These are phyloP conservation scores for Eutrigla gurnardus DNA, from an alignment of 2,797 vertebrate species.

Conservation along the genomic window DNA sequence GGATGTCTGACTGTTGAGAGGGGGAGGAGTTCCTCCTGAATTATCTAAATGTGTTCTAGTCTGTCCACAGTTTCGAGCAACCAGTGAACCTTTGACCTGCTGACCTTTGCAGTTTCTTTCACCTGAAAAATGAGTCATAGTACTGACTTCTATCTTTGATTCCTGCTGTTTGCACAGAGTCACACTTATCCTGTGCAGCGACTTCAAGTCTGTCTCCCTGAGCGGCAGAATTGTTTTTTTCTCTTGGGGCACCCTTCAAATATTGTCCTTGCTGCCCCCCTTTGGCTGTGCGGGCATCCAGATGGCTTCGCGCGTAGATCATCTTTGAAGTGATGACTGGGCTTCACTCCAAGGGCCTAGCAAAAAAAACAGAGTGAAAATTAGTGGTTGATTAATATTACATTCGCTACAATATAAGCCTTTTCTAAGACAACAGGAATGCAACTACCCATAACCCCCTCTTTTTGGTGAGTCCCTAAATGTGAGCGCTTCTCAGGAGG, in stretches of 20 bases:
- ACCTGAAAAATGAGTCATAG: neutral
- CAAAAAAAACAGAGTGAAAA: slow-evolving; percentile 11
- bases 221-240: neutral
- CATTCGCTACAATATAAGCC: neutral
- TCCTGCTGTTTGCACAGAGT: neutral
- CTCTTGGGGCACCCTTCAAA: neutral
- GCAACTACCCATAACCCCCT: too few species aligned
- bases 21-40: neutral
- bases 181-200: neutral
- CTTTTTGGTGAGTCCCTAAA: too few species aligned
- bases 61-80: neutral
- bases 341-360: slow-evolving; percentile 23
- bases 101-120: neutral
- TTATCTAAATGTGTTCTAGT: neutral
- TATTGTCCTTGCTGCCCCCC: neutral
- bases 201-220: neutral
- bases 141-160: neutral
- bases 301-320: slow-evolving; percentile 15
- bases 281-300: neutral
- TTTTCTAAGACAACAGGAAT: neutral
- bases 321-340: slow-evolving; percentile 28
- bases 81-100: neutral
- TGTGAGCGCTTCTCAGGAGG: too few species aligned
- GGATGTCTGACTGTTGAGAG: neutral
- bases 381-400: neutral